A percentile compares a stretch with the other conserved stretches of the same genome.
These are phyloP conservation scores for Coleophora flavipennella DNA, from an alignment of 2,888 invertebrate genomes.

Conservation along the genomic window DNA sequence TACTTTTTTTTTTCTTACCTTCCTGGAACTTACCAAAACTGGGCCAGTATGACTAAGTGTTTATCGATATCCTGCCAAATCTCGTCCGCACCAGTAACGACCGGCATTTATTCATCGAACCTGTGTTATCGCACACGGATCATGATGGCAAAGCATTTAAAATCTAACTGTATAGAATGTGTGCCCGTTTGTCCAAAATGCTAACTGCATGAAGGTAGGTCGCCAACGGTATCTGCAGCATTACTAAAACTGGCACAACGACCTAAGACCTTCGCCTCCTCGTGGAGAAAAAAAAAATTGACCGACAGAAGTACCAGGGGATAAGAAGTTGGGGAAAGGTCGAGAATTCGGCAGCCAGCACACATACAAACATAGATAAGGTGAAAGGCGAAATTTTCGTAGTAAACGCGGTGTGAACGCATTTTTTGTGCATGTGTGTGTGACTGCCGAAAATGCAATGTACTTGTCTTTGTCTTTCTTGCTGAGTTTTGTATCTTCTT, in stretches of 20 bases:
- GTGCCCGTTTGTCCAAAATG: too few relatives aligned
- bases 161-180: conserved; percentile 56
- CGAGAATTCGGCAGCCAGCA: conserved; percentile 27
- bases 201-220: conserved; percentile 67
- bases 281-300: conserved; percentile 51
- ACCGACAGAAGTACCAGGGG: conserved; percentile 47
- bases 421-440: too few relatives aligned
- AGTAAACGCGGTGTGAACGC: not conserved
- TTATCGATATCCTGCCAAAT: too few relatives aligned
- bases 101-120: too few relatives aligned
- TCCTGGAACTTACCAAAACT: too few relatives aligned
- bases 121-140: conserved; percentile 39
- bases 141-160: conserved; percentile 53
- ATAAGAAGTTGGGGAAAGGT: conserved; percentile 60
- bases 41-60: too few relatives aligned
- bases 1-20: too few relatives aligned
- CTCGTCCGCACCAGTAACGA: too few relatives aligned
- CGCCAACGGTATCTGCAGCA: conserved; percentile 62
- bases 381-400: conserved; percentile 35
- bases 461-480: not conserved
- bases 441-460: not conserved
- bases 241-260: conserved; percentile 49
- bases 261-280: conserved; percentile 42
- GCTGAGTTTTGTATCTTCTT: not conserved
- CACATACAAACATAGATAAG: conserved; percentile 13